Base-by-base conservation (phyloP, 2,888 invertebrate species). In the Ectropis crepuscularia region DNA sequence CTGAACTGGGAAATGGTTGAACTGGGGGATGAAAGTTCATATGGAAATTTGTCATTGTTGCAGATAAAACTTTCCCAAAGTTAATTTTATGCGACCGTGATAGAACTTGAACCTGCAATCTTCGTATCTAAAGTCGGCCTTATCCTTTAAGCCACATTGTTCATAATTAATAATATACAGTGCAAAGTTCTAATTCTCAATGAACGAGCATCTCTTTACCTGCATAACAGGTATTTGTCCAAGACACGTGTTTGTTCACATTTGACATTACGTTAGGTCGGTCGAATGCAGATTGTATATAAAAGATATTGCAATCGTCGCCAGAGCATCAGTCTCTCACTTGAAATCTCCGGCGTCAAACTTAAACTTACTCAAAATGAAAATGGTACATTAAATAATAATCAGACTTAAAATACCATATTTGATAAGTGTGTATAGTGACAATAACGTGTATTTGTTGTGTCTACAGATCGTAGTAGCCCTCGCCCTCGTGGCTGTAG, bases 81-180 rank as follows among this genome's bases (percentile, higher is more conserved):
- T 1, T 28, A 28, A 28, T 28, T n/a, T 28, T 28, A 28, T 28
- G 16, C 16, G 16, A 28, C 16, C 16, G 2, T 28, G 16, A 28
- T n/a, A n/a, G n/a, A 28, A 28, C 16, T 28, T 28, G 94, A 94
- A 94, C 94, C 94, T 94, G 94, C 94, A 94, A 94, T 94, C 94
- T 94, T 94, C 94, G 94, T 94, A 94, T 94, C 94, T 94, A 94
- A 94, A 94, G 94, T 94, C 94, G 94, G 94, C 94, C 94, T 94
- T 94, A 94, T 94, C 94, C 94, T 94, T 94, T 94, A 94, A 94
- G 94, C 94, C 94, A 94, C n/a, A n/a, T 94, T 28, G 16, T 28
- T 28, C 16, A 2, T 28, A 28, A 28, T 28, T 28, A 28, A 28
- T 28, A 1, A 28, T 28, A 28, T 28, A 28, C 1, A 1, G 1